Evolutionary conservation across 2,888 invertebrate genomes (phyloP).

Genomic region (Aspidiotus rigidus): DNA sequence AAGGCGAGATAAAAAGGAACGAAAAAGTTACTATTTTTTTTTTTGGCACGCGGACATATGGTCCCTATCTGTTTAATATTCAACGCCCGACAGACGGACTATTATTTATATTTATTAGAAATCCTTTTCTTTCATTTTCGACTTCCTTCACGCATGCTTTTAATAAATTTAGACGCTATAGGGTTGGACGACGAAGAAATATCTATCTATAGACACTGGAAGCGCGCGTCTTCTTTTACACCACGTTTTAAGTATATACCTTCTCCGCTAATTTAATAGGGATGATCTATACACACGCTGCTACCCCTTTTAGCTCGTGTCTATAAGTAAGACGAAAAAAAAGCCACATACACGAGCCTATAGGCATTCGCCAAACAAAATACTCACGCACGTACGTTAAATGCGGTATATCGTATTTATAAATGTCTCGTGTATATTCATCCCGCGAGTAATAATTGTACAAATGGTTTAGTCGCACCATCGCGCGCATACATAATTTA

Average conservation of each 20-base stretch:
- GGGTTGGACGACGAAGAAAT: too few species aligned
- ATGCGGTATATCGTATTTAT: too few species aligned
- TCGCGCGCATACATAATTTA: slow-evolving; percentile 14
- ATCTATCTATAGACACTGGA: too few species aligned
- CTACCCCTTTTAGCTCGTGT: slow-evolving; percentile 17
- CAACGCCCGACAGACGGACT: slow-evolving; percentile 26
- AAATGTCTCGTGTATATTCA: not conserved
- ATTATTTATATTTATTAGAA: slow-evolving; percentile 34
- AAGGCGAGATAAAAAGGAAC: not conserved
- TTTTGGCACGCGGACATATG: slow-evolving; percentile 32
- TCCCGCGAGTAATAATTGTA: not conserved
- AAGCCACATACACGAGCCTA: not conserved
- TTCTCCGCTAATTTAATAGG: slow-evolving; percentile 25
- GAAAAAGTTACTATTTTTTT: slow-evolving; percentile 25
- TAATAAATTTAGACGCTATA: not conserved
- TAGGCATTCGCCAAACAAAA: not conserved
- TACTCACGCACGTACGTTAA: not conserved
- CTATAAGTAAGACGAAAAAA: not conserved
- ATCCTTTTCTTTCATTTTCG: slow-evolving; percentile 20
- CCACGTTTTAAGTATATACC: too few species aligned
- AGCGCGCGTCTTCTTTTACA: too few species aligned
- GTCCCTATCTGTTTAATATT: slow-evolving; percentile 32
- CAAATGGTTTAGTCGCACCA: slow-evolving; percentile 1
- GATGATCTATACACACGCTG: not conserved
- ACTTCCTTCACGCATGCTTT: not conserved